phyloP scores from a whole-genome alignment of 2,797 vertebrate genomes.

The Vultur gryphus region DNA sequence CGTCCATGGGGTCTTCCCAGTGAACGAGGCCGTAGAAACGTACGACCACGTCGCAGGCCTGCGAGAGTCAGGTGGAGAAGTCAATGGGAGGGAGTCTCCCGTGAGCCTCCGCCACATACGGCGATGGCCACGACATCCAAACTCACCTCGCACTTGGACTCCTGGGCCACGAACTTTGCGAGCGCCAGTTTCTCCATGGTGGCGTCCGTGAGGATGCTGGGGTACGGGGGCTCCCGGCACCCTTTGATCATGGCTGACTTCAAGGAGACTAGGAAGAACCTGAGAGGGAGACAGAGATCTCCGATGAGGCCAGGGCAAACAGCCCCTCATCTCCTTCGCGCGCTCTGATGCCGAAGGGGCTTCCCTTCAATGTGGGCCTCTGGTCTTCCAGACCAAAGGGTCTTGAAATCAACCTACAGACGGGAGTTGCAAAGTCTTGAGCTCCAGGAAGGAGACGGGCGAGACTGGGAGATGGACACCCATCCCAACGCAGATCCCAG shows the following conservation, averaged over 20 bases:
- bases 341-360: background rate
- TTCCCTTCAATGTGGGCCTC: background rate
- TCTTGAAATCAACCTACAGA: background rate
- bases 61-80: background rate
- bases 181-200: constrained; percentile 97
- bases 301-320: background rate
- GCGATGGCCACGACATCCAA: rapidly evolving
- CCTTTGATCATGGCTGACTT: constrained; percentile 93
- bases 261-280: constrained; percentile 88
- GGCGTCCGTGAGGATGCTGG: constrained; percentile 90
- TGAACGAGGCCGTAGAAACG: constrained; percentile 91
- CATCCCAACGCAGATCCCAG: background rate
- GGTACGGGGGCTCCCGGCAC: constrained; percentile 91
- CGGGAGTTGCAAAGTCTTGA: background rate
- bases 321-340: background rate
- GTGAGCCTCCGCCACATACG: rapidly evolving
- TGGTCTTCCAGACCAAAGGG: background rate
- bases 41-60: constrained; percentile 85
- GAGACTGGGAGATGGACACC: background rate
- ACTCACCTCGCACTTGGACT: constrained; percentile 89
- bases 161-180: constrained; percentile 93
- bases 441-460: background rate
- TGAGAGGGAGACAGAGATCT: constrained; percentile 37
- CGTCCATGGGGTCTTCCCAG: constrained; percentile 95
- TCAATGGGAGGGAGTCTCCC: background rate